phyloP scores from a whole-genome alignment of 2,888 invertebrate species.

The Lasioglossum pauxillum region DNA sequence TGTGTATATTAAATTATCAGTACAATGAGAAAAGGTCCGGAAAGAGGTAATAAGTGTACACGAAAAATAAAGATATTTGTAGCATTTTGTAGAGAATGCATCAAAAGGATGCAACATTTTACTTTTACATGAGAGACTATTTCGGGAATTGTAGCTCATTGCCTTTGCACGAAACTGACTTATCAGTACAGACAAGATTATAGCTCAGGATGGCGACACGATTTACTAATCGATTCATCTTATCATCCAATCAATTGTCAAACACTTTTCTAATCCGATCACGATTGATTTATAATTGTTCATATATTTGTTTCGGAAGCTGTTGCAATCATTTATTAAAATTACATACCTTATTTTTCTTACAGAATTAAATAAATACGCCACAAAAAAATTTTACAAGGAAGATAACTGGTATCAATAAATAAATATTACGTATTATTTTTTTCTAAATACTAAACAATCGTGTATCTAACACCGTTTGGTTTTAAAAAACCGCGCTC shows the following conservation, averaged over 20 bases:
- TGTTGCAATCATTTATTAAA: neutral
- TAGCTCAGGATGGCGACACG: neutral
- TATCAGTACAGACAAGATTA: neutral
- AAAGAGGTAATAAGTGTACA: neutral
- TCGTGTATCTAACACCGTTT: too few species aligned
- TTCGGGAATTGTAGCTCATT: neutral
- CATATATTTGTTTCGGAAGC: neutral
- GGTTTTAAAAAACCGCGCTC: constrained; percentile 27
- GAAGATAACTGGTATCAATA: neutral
- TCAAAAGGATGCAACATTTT: neutral
- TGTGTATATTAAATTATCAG: neutral
- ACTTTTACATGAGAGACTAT: neutral
- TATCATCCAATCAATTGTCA: neutral
- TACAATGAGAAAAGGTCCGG: too few species aligned
- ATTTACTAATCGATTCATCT: neutral
- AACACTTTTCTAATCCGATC: neutral
- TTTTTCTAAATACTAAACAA: neutral
- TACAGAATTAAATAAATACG: neutral
- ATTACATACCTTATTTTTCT: neutral
- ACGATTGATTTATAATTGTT: neutral
- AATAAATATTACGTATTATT: neutral
- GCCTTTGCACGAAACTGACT: neutral
- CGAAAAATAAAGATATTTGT: neutral
- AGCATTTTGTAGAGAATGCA: neutral
- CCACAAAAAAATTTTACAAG: neutral